These are phyloP conservation scores for Ypsolopha scabrella DNA, from an alignment of 2,888 invertebrate species.

Conservation along the genomic window DNA sequence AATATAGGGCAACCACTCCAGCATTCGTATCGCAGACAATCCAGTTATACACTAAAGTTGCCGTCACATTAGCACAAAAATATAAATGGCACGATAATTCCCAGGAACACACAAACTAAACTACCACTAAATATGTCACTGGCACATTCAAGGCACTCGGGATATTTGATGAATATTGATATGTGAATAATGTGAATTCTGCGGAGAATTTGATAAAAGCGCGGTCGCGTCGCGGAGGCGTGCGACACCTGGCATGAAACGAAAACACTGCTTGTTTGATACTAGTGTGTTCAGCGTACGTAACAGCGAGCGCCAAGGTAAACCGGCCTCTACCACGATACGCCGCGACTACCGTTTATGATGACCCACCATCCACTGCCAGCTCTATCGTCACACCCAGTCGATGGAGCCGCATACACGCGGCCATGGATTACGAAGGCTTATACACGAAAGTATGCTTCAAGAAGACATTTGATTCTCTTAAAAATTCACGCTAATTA, in stretches of 20 bases:
- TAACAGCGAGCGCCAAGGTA: conserved; percentile 57
- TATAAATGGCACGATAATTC: conserved; percentile 13
- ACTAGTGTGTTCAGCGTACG: conserved; percentile 52
- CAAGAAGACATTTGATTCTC: no score
- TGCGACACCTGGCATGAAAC: conserved; percentile 33
- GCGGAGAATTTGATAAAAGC: conserved; percentile 6
- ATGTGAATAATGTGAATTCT: not conserved
- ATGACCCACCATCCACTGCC: not conserved
- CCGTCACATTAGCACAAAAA: conserved; percentile 21
- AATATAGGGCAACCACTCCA: conserved; percentile 11
- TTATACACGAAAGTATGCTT: no score
- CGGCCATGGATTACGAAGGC: no score
- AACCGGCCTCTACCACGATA: conserved; percentile 17
- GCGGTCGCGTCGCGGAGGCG: conserved; percentile 23
- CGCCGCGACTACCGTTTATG: not conserved
- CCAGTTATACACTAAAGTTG: conserved; percentile 23
- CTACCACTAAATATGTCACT: conserved; percentile 5
- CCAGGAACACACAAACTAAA: conserved; percentile 4
- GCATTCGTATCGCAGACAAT: conserved; percentile 26
- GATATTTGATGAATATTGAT: conserved; percentile 6
- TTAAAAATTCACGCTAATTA: no score
- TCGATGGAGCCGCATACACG: conserved; percentile 3
- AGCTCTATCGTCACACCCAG: not conserved
- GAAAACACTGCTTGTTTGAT: conserved; percentile 58
- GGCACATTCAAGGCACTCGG: conserved; percentile 21